Evolutionary conservation across 35 echinoderm and acorn worm species (phyloP).

Genomic region (Eucidaris tribuloides): DNA sequence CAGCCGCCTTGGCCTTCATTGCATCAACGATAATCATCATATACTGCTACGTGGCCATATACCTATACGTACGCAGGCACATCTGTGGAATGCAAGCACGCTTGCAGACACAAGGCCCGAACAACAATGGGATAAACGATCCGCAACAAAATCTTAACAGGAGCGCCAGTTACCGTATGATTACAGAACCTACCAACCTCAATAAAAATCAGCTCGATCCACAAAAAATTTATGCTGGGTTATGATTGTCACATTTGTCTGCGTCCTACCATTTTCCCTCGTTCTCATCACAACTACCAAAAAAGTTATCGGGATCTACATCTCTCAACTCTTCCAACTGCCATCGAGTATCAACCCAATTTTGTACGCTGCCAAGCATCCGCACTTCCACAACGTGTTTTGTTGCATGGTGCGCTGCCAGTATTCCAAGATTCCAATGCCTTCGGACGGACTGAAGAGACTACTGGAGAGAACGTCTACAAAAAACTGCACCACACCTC

Average conservation of each 20-base stretch:
- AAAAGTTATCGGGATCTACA: conserved; percentile 1
- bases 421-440: neutral
- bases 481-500: neutral
- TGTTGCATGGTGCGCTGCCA: conserved; percentile 5
- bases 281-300: neutral
- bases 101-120: neutral
- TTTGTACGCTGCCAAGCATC: conserved; percentile 6
- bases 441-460: neutral
- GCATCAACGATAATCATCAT: neutral
- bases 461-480: neutral
- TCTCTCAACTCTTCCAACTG: neutral
- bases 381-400: neutral
- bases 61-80: conserved; percentile 4
- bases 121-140: too few relatives aligned
- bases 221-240: neutral
- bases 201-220: too few relatives aligned
- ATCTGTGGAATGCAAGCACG: neutral
- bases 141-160: too few relatives aligned
- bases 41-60: conserved; percentile 14
- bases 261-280: neutral
- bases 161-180: too few relatives aligned
- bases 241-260: conserved; percentile 1
- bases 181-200: too few relatives aligned
- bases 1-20: neutral
- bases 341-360: conserved; percentile 15